phyloP scores from a whole-genome alignment of 1,140 invertebrate species.

The Conus betulinus region DNA sequence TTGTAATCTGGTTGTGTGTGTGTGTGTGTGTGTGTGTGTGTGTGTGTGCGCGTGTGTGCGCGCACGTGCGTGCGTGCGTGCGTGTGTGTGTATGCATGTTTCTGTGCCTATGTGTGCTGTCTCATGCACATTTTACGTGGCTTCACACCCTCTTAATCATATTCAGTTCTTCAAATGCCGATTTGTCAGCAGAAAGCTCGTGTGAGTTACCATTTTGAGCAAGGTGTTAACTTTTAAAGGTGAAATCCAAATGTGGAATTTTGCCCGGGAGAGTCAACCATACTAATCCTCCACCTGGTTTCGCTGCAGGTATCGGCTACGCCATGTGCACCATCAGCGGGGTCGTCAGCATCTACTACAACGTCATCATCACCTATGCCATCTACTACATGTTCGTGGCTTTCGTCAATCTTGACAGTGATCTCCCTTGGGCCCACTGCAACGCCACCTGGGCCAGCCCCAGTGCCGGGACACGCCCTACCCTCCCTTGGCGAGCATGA shows the following conservation, averaged over 20 bases:
- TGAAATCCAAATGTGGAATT: neutral
- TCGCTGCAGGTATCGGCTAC: constrained; percentile 64
- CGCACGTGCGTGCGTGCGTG: too few species aligned
- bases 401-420: constrained; percentile 59
- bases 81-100: too few species aligned
- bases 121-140: neutral
- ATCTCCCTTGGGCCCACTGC: constrained; percentile 65
- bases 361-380: constrained; percentile 74
- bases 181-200: too few species aligned
- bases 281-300: too few species aligned
- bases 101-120: too few species aligned
- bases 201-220: too few species aligned
- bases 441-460: constrained; percentile 52
- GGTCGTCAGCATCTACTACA: constrained; percentile 73
- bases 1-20: too few species aligned
- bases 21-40: too few species aligned
- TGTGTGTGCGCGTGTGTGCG: too few species aligned
- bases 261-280: neutral
- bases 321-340: constrained; percentile 69
- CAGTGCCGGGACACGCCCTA: constrained; percentile 45
- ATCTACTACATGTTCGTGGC: constrained; percentile 71
- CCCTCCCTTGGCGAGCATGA: constrained; percentile 1
- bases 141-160: neutral
- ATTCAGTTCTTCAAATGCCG: neutral
- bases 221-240: too few species aligned